These are phyloP conservation scores for Melanargia galathea DNA, from an alignment of 2,888 invertebrate species.

Conservation along the genomic window DNA sequence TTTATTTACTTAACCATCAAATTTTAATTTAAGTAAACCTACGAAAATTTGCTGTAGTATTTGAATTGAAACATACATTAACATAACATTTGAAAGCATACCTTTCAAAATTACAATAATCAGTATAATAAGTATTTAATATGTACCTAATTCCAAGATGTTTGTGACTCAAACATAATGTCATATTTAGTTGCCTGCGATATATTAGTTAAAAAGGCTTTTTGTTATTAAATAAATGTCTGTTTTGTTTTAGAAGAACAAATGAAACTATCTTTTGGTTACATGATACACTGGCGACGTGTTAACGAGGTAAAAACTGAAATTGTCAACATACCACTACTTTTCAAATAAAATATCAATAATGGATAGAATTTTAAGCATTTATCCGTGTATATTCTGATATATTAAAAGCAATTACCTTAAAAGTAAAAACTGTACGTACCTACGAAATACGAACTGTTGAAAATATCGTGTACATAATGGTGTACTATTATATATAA, in stretches of 20 bases:
- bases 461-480: slow-evolving; percentile 4
- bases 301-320: slow-evolving; percentile 19
- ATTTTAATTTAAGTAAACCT: no score
- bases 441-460: neutral
- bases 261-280: slow-evolving; percentile 21
- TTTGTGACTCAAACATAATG: neutral
- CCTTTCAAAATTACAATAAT: no score
- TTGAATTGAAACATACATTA: no score
- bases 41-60: no score
- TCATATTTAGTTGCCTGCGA: neutral
- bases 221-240: neutral
- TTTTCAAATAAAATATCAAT: neutral
- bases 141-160: neutral
- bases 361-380: neutral
- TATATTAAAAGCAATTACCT: neutral
- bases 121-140: neutral
- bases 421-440: slow-evolving; percentile 1
- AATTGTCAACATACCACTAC: neutral
- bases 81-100: neutral
- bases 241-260: slow-evolving; percentile 10
- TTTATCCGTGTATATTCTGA: neutral
- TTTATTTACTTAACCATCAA: no score
- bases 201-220: neutral
- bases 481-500: neutral
- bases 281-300: slow-evolving; percentile 30